Conservation (phyloP, 2,888 invertebrate genomes). For the Tenthredo scrophulariae region DNA sequence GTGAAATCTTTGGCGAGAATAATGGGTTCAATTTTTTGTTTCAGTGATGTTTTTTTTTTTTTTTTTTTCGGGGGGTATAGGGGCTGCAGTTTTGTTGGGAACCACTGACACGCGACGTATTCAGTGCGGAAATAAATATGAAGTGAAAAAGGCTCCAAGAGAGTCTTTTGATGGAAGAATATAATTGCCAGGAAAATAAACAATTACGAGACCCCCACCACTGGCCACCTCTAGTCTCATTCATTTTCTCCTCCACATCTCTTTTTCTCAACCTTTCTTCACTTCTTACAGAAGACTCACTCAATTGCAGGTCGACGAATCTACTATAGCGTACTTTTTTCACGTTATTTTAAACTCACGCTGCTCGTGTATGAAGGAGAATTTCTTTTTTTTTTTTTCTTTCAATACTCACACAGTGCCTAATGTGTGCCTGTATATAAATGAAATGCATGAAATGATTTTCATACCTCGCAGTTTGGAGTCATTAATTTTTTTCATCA, state of each 20-base stretch:
- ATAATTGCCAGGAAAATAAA: constrained; percentile 78
- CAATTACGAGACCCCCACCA: constrained; percentile 68
- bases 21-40: neutral
- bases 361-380: neutral
- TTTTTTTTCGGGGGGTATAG: neutral
- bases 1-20: neutral
- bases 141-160: constrained; percentile 70
- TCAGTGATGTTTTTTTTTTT: neutral
- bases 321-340: constrained; percentile 64
- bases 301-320: constrained; percentile 75
- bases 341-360: constrained; percentile 20
- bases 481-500: constrained; percentile 7
- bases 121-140: constrained; percentile 70
- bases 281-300: constrained; percentile 64
- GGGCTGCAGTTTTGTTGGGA: neutral
- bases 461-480: neutral
- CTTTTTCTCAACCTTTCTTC: constrained; percentile 40
- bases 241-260: constrained; percentile 19
- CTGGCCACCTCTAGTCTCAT: constrained; percentile 28
- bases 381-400: neutral
- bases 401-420: neutral
- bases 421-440: neutral
- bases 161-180: constrained; percentile 74
- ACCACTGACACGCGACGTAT: constrained; percentile 45
- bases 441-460: neutral